phyloP scores from a whole-genome alignment of 2,888 invertebrate genomes.

The Sphinx pinastri region DNA sequence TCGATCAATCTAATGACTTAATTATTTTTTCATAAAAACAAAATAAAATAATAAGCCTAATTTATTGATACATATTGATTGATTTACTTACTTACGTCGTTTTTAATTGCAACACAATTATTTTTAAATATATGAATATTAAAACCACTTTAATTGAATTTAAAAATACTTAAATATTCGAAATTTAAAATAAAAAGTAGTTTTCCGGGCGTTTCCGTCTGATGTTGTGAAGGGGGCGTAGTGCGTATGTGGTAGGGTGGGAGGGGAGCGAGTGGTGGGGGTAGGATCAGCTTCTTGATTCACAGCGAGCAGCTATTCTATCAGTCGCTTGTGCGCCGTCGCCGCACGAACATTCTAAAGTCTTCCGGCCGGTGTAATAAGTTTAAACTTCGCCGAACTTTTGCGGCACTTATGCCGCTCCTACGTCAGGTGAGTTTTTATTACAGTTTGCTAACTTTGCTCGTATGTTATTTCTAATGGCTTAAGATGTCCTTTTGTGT shows the following conservation, averaged over 20 bases:
- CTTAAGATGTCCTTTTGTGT: background rate
- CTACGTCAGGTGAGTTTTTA: constrained; percentile 65
- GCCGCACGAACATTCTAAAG: constrained; percentile 50
- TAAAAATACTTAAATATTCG: background rate
- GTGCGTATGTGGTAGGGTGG: constrained; percentile 38
- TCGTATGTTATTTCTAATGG: background rate
- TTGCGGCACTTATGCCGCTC: constrained; percentile 72
- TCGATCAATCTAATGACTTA: too few relatives aligned
- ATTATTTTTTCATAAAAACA: too few relatives aligned
- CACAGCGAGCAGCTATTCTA: constrained; percentile 47
- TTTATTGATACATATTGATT: too few relatives aligned
- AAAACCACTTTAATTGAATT: background rate
- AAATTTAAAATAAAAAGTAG: constrained; percentile 14
- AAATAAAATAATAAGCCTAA: too few relatives aligned
- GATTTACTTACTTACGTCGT: too few relatives aligned
- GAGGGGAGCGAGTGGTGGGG: constrained; percentile 53
- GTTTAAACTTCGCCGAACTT: constrained; percentile 52
- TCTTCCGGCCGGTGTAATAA: background rate
- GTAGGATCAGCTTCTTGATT: constrained; percentile 60
- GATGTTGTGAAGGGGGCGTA: constrained; percentile 44
- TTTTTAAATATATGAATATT: background rate
- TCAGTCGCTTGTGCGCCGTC: constrained; percentile 68
- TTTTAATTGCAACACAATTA: background rate
- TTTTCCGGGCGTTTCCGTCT: background rate
- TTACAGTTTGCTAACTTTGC: constrained; percentile 21